Conservation (phyloP, 2,888 invertebrate species). For the Pammene fasciana region DNA sequence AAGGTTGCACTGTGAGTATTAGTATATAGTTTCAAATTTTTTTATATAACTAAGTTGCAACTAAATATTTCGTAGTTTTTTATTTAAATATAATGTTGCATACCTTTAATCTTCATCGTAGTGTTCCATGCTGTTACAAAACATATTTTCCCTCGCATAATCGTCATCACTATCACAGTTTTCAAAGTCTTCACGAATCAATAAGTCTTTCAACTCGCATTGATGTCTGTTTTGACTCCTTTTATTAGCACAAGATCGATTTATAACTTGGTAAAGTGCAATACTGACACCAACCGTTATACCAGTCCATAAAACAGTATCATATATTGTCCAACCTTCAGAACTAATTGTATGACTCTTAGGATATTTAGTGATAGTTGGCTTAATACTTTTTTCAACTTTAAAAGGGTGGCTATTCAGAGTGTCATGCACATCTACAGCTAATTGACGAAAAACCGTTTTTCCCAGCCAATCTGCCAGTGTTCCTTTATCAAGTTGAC, state of each 20-base stretch:
- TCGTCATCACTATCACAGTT: slow-evolving; percentile 24
- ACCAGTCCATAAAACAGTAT: slow-evolving; percentile 56
- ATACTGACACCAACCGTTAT: slow-evolving; percentile 48
- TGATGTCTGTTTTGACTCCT: not conserved
- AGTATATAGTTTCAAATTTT: too few species aligned
- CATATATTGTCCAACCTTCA: slow-evolving; percentile 55
- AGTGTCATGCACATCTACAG: slow-evolving; percentile 72
- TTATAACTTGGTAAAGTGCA: slow-evolving; percentile 47
- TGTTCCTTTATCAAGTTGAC: slow-evolving; percentile 82
- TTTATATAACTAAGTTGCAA: too few species aligned
- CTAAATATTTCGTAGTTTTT: too few species aligned
- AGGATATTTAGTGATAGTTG: slow-evolving; percentile 12
- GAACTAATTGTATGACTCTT: slow-evolving; percentile 37
- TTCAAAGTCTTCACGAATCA: slow-evolving; percentile 22
- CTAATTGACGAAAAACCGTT: slow-evolving; percentile 81
- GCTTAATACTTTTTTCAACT: not conserved
- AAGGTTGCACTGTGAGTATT: too few species aligned
- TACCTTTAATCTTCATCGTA: slow-evolving; percentile 23
- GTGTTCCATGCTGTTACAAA: slow-evolving; percentile 9
- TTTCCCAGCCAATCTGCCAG: slow-evolving; percentile 85
- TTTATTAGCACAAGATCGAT: slow-evolving; percentile 17
- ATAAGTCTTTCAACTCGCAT: slow-evolving; percentile 21
- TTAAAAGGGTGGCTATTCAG: slow-evolving; percentile 46
- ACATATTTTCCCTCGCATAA: slow-evolving; percentile 9
- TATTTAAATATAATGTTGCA: not conserved